A percentile compares a stretch with the other conserved stretches of the same genome.
Conservation (phyloP, 2,888 invertebrate genomes). For the Ashinkailepas kermadecensis region DNA sequence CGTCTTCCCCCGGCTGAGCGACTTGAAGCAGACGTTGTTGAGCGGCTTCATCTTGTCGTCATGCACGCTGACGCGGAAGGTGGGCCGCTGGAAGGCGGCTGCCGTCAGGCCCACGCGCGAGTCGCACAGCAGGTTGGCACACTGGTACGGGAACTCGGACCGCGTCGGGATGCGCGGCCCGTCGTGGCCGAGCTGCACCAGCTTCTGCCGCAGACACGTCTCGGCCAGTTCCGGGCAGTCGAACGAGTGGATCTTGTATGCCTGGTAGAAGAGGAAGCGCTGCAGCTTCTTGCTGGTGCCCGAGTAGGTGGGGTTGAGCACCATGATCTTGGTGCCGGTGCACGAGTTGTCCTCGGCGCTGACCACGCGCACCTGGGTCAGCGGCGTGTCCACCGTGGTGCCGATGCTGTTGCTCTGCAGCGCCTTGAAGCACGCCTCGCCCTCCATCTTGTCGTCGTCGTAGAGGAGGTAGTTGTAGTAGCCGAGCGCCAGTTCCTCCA, state of each 20-base stretch:
- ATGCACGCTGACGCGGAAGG: not conserved
- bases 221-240: slow-evolving; percentile 21
- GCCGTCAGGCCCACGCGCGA: not conserved
- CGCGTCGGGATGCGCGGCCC: not conserved
- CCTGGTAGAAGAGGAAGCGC: slow-evolving; percentile 23
- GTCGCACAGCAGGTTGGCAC: slow-evolving; percentile 23
- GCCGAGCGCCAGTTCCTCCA: slow-evolving; percentile 21
- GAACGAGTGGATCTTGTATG: slow-evolving; percentile 23
- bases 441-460: slow-evolving; percentile 5
- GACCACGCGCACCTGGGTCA: slow-evolving; percentile 19
- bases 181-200: not conserved
- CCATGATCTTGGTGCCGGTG: slow-evolving; percentile 23
- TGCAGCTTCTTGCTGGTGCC: slow-evolving; percentile 10
- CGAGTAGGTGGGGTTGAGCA: slow-evolving; percentile 20
- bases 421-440: slow-evolving; percentile 20
- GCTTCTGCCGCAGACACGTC: slow-evolving; percentile 11
- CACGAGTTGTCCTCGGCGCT: slow-evolving; percentile 16
- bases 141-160: slow-evolving; percentile 22
- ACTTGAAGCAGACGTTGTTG: slow-evolving; percentile 24
- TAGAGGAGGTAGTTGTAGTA: slow-evolving; percentile 19
- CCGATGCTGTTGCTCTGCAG: slow-evolving; percentile 15
- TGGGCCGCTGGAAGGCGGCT: not conserved
- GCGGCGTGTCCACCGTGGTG: slow-evolving; percentile 7
- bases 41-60: slow-evolving; percentile 17
- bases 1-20: slow-evolving; percentile 1